Evolutionary conservation across 2,888 invertebrate genomes (phyloP), one percentile per base, ranked within the genome.

Genomic region (Theretra japonica): DNA sequence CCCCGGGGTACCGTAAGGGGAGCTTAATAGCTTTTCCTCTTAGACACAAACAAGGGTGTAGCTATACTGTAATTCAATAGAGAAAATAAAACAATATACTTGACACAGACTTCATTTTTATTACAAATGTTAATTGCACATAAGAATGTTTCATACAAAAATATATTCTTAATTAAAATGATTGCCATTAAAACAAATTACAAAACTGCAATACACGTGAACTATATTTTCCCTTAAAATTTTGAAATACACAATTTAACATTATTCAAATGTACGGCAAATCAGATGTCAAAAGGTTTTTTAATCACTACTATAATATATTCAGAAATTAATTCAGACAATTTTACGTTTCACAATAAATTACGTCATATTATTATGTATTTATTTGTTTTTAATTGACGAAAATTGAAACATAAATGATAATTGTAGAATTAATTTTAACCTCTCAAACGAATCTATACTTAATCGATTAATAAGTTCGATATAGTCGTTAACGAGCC

Each of bases 91-190:
- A 86, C 79, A 75, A 79, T 71, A 75, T 71, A 77, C 75, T 80
- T 88, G 88, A 93, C 91, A 90, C 86, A 91, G 86, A 90, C 83
- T 87, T 91, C 84, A 79, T 84, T 65, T 90, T 93, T 93, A 94
- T 93, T 94, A 93, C 89, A 94, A 94, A 94, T 90, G 91, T 90
- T 88, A 92, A 92, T 92, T 93, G 91, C 93, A 94, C 92, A 89
- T 93, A 92, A 92, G 90, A 91, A 92, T 87, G 86, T 90, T 90
- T 87, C 91, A 92, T 94, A 94, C 90, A 94, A 94, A 94, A 94
- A 94, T 94, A 94, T 91, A 90, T 90, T 90, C 90, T 90, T 90
- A 94, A 91, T 90, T 92, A 90, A 92, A 93, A 90, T 72, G 80
- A 88, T 88, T 88, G 86, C 87, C 88, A 90, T 83, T 90, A 93